Percentiles rank a stretch among this genome's conserved stretches.
phyloP scores from a whole-genome alignment of 1,140 invertebrate genomes.

The Paralvinella palmiformis region DNA sequence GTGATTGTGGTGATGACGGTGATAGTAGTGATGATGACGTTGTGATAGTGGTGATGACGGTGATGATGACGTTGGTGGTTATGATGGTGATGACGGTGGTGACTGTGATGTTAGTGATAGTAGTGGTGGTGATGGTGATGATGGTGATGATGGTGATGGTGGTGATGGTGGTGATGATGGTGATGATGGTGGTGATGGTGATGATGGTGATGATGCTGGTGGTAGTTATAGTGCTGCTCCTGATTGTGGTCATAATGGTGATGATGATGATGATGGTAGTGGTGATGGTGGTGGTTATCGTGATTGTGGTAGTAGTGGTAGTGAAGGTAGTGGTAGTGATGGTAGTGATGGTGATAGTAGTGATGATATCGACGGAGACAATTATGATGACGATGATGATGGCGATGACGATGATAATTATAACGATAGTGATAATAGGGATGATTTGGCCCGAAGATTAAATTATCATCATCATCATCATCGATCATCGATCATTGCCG shows the following conservation, averaged over 20 bases:
- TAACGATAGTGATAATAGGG: neutral
- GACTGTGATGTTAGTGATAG: neutral
- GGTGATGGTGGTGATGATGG: neutral
- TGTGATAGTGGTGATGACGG: too few species aligned
- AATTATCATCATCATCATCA: too few species aligned
- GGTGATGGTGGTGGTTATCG: neutral
- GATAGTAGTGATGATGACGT: too few species aligned
- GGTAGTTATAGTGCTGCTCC: neutral
- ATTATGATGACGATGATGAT: neutral
- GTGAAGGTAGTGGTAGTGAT: neutral
- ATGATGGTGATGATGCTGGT: neutral
- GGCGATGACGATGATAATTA: neutral
- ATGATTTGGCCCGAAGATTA: too few species aligned
- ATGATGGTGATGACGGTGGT: too few species aligned
- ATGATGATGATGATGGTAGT: neutral
- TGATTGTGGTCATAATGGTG: too few species aligned
- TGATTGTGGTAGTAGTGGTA: neutral
- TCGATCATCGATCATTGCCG: too few species aligned
- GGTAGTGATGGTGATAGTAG: neutral
- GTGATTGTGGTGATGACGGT: too few species aligned
- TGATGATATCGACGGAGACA: neutral
- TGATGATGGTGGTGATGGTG: neutral
- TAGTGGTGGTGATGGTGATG: neutral
- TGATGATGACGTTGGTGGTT: neutral
- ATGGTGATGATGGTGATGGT: neutral